Evolutionary conservation across 2,888 invertebrate genomes (phyloP), one percentile per base, ranked within the genome.

Genomic region (Zaprionus lineosus): DNA sequence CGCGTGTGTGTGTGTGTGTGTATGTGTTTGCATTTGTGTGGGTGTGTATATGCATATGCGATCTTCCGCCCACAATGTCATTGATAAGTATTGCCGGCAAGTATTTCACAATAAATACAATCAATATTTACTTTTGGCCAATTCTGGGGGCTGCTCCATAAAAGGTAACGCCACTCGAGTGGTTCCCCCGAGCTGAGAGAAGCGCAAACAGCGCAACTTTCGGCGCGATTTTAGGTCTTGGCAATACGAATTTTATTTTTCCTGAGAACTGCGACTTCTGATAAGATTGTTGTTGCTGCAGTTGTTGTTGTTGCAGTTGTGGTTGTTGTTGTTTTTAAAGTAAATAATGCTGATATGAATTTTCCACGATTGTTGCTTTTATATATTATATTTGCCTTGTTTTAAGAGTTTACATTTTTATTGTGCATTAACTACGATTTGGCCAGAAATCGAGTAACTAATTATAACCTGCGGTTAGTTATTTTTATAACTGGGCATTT

Each of bases 181-280:
- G 61, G 24, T 76, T 78, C 74, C 77, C 76, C 75, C 47, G n/a
- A 18, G 16, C 26, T 4, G 5, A 15, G 34, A 43, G 26, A 37
- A 39, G 19, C 21, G 61, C 61, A 66, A 72, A 72, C 72, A 72
- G 56, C 46, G 47, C 46, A 57, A 51, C 44, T 39, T 55, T 51
- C n/a, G 43, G 37, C 3, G 16, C 8, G 26, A 21, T 11, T 31
- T 44, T 11, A 47, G 19, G 24, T 58, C 6, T 33, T 34, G 48
- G 56, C 43, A 52, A 33, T 65, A 59, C 31, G 50, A 7, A 47
- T 41, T 44, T 58, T 64, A 58, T 74, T 81, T 74, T 77, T 84
- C 77, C 57, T 47, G 15, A 63, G 71, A 78, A 77, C 56, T 67
- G 67, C 56, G 62, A 43, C 50, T 41, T 29, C 66, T 63, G 77